Evolutionary conservation across 2,113 vertebrate genomes (phyloP), one percentile per base, ranked within the genome.

Genomic region (Dicrurus megarhynchus): DNA sequence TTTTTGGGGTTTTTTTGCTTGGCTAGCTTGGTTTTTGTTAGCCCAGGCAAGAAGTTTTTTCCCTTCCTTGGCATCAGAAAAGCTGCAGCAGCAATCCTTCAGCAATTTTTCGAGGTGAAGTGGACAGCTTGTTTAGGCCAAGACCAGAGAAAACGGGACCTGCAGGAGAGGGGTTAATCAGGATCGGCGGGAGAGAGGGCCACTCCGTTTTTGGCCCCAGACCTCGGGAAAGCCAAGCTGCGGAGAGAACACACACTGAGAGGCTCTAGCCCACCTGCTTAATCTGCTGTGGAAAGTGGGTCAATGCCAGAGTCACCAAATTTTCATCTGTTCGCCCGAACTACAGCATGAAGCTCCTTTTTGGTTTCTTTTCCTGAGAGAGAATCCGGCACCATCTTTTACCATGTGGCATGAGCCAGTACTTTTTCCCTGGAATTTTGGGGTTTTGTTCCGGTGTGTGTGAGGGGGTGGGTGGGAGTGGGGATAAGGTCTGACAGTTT

Each of bases 191-290:
- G n/a, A 60, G n/a, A 49, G 44, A 64, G 16, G 20, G 9, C 32
- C 0, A 0, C 26, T 55, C 33, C 0, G 2, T 18, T 65, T 65
- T 65, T 1, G 1, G 49, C 26, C 16, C 24, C 32, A 64, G 39
- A 24, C 32, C 39, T 35, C 6, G 4, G 32, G 33, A 53, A 53
- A 65, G 19, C 24, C 32, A 55, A 79, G 32, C 26, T 0, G 0
- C 22, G 49, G 39, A 44, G 11, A 44, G 9, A 53, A 11, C 0
- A 1, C 39, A 53, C 24, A 30, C 9, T 1, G 3, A 53, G 39
- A 35, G 60, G 19, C 61, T 65, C 49, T 44, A 65, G 33, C 33
- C 7, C 26, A 37, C 26, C 20, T 24, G 12, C 61, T 55, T 65
- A 41, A 46, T 65, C 16, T 46, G 61, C 33, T 55, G 12, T 65